These are phyloP conservation scores for Coptodon rendalli DNA, from an alignment of 2,113 vertebrate genomes.

Conservation along the genomic window DNA sequence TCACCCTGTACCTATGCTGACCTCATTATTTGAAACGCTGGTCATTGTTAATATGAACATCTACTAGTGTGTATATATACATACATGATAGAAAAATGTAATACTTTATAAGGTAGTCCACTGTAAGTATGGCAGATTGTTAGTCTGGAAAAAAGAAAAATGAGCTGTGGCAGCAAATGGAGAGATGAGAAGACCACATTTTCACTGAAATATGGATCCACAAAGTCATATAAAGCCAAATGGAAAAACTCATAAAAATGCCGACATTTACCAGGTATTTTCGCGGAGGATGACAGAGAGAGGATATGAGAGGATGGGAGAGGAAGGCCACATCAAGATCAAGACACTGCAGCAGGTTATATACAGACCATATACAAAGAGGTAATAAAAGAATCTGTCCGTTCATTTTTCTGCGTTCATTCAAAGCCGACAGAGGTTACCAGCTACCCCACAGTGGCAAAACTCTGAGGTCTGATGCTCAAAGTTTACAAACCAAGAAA, in stretches of 20 bases:
- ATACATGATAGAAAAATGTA: neutral
- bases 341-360: neutral
- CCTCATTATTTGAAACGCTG: neutral
- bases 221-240: neutral
- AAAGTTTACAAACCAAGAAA: neutral
- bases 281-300: neutral
- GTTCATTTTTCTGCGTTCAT: neutral
- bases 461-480: neutral
- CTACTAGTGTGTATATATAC: neutral
- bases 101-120: neutral
- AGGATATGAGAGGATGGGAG: neutral
- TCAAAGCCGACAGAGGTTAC: neutral
- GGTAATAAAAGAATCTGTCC: neutral
- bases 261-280: neutral
- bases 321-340: neutral
- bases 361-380: neutral
- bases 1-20: neutral
- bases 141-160: neutral
- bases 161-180: neutral
- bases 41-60: neutral
- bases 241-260: neutral
- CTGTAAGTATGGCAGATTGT: neutral
- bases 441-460: neutral
- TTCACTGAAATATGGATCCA: neutral
- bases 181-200: neutral